Base-by-base conservation (phyloP, 2,888 invertebrate species). In the Parelbella ahira region DNA sequence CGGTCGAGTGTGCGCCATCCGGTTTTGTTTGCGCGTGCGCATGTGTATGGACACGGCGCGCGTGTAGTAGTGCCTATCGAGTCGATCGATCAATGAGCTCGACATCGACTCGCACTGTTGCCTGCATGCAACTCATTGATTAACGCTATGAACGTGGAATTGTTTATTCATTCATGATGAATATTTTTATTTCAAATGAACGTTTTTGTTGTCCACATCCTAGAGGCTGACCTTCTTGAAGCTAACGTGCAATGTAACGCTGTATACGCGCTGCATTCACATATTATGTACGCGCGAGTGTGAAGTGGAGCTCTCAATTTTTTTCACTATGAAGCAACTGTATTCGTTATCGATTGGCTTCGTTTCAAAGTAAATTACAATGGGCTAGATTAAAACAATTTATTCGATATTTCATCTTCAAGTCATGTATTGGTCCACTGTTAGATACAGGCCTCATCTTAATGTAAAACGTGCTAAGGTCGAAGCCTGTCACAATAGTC, bases 111-210 rank as follows among this genome's bases (percentile, higher is more conserved):
- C 75, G 58, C 68, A 68, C 78, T 76, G 68, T 75, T 76, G 80
- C 78, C 75, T 83, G 83, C 84, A 82, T 86, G 82, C 83, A 79
- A 84, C 78, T 84, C 86, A 87, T 87, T 87, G 84, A 87, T 87
- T 86, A 82, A 84, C 81, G 80, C 79, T 83, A 84, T 82, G 83
- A 81, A 81, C 84, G 82, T 80, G 76, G 78, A 84, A 83, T 86
- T 84, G 83, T 81, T 83, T 81, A 82, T 84, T 84, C 87, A 86
- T 87, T 87, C 84, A 84, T 79, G 69, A 78, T 77, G 68, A 75
- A 81, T 82, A 83, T 69, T 82, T 78, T 79, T 77, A 77, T 81
- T 73, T 71, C 55, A 74, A 76, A 76, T 67, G 54, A 60, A 69
- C 58, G 63, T 71, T 75, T 73, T 72, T 69, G 62, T 67, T 66